A percentile compares a stretch with the other conserved stretches of the same genome.
Evolutionary conservation across 2,888 invertebrate species (phyloP).

Genomic region (Pollenia angustigena): DNA sequence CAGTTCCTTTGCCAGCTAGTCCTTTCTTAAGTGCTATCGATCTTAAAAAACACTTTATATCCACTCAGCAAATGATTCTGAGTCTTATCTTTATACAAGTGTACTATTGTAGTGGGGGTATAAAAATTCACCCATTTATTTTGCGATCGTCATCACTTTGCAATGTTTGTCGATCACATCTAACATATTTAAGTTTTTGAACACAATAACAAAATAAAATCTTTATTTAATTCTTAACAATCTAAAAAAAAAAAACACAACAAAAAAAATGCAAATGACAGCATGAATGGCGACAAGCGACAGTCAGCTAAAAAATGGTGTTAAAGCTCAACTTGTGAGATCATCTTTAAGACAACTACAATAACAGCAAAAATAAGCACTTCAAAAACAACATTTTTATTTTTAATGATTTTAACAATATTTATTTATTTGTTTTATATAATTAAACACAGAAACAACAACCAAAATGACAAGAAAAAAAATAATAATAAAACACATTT

Average conservation of each 20-base stretch:
- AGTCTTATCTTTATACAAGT: no score
- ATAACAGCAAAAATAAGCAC: constrained; percentile 15
- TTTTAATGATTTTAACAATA: constrained; percentile 49
- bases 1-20: no score
- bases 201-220: background rate
- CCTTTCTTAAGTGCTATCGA: no score
- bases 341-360: constrained; percentile 57
- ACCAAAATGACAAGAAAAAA: constrained; percentile 11
- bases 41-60: no score
- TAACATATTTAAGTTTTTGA: background rate
- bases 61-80: no score
- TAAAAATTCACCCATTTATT: background rate
- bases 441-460: background rate
- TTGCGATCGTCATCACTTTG: background rate
- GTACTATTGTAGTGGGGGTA: no score
- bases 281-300: constrained; percentile 2
- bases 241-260: background rate
- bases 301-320: constrained; percentile 2
- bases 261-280: constrained; percentile 52
- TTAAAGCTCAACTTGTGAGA: constrained; percentile 61
- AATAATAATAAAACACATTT: constrained; percentile 2
- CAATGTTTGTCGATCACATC: background rate
- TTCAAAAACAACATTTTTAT: constrained; percentile 10
- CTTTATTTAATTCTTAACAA: background rate
- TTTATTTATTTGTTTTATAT: constrained; percentile 29